Conservation (phyloP, 2,113 vertebrate species). For the Gyps fulvus region DNA sequence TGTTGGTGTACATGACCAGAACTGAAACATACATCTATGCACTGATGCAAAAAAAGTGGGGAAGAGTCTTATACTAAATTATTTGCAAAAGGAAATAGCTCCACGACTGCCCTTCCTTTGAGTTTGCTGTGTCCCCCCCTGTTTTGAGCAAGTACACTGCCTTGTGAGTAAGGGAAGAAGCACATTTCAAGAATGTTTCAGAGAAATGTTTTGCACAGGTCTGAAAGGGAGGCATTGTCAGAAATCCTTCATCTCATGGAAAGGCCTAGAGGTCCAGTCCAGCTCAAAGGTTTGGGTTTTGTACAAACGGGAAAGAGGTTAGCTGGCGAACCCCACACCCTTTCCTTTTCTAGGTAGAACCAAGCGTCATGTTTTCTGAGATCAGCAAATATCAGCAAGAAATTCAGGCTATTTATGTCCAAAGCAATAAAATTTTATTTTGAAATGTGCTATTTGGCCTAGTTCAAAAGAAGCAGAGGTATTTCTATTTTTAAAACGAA, state of each 20-base stretch:
- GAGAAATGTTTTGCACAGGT: not conserved
- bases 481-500: not conserved
- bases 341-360: not conserved
- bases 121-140: not conserved
- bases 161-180: not conserved
- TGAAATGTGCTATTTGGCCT: not conserved
- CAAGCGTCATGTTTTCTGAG: not conserved
- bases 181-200: not conserved
- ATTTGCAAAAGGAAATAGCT: not conserved
- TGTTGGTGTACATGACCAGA: not conserved
- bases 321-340: not conserved
- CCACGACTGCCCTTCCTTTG: not conserved
- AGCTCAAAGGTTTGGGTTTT: not conserved
- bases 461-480: not conserved
- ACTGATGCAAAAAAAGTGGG: not conserved
- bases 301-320: not conserved
- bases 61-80: not conserved
- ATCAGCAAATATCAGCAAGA: not conserved
- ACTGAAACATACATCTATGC: not conserved
- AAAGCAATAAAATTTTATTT: not conserved
- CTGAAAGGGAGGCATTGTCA: not conserved
- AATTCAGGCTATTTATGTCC: not conserved
- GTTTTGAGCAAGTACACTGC: not conserved
- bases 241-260: not conserved
- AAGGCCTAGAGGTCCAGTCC: not conserved